phyloP scores from a whole-genome alignment of 2,888 invertebrate species.

The Chymomyza caudatula region DNA sequence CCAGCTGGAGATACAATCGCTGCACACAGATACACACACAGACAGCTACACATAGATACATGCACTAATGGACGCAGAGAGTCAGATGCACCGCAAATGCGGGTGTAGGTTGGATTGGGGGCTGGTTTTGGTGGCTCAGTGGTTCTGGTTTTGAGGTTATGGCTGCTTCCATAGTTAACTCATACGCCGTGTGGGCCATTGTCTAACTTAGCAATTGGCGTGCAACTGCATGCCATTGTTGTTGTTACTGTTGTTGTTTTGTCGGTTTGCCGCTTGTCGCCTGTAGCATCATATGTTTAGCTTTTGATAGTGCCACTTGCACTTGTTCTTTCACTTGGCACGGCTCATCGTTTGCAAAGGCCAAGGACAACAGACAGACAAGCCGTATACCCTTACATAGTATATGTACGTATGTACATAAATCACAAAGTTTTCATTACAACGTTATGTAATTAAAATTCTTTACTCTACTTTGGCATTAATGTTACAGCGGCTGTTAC shows the following conservation, averaged over 20 bases:
- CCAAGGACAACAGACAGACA: background rate
- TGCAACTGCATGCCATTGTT: conserved; percentile 30
- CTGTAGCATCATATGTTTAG: background rate
- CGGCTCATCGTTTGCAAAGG: conserved; percentile 17
- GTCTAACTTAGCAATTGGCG: conserved; percentile 28
- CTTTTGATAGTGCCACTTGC: background rate
- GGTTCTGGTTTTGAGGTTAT: background rate
- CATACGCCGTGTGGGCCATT: conserved; percentile 49
- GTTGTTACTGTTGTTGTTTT: conserved; percentile 3
- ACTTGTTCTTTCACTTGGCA: background rate
- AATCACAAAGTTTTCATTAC: conserved; percentile 55
- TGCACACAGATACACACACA: conserved; percentile 9
- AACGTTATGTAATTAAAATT: conserved; percentile 51
- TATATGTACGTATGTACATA: conserved; percentile 32
- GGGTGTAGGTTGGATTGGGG: background rate
- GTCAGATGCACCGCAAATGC: background rate
- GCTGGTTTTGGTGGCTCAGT: background rate
- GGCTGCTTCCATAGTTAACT: conserved; percentile 36
- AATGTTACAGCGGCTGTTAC: conserved; percentile 8
- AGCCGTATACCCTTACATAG: background rate
- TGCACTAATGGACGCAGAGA: no score
- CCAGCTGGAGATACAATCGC: conserved; percentile 21
- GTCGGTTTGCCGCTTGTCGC: background rate
- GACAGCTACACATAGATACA: background rate
- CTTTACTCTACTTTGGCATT: conserved; percentile 4